Percentiles rank a stretch among this genome's conserved stretches.
phyloP scores from a whole-genome alignment of 2,797 vertebrate species.

The Crocodylus rhombifer region DNA sequence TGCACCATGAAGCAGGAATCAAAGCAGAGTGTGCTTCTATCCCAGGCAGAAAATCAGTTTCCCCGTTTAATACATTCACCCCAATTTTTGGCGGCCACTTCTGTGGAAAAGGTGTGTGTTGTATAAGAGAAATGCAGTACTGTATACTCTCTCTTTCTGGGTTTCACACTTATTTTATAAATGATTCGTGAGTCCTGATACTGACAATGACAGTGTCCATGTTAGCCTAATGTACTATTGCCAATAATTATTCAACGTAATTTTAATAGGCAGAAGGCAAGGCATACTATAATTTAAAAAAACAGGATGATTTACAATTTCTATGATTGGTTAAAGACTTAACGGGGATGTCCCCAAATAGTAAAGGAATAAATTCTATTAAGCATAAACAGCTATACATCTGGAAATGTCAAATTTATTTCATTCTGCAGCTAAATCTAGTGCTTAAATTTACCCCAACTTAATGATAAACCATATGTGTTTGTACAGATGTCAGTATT shows the following conservation, averaged over 20 bases:
- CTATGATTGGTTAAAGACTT: neutral
- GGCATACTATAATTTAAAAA: no score
- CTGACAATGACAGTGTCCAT: neutral
- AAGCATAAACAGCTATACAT: neutral
- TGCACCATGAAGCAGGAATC: no score
- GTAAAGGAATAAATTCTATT: neutral
- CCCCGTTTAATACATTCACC: no score
- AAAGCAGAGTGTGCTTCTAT: no score
- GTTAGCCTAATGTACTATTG: neutral
- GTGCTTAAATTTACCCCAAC: neutral
- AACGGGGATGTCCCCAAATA: neutral
- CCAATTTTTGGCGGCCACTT: no score
- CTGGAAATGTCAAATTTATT: neutral
- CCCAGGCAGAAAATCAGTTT: no score
- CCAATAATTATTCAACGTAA: neutral
- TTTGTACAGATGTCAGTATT: neutral
- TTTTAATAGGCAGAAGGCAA: neutral
- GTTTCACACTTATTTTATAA: neutral
- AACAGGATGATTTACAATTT: neutral
- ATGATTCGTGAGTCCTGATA: neutral
- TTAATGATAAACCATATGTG: neutral
- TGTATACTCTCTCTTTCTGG: neutral
- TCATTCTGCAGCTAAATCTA: neutral
- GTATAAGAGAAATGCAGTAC: neutral
- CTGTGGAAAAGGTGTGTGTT: no score